Conservation (phyloP, 1,140 invertebrate species). For the Hylaeus anthracinus region DNA sequence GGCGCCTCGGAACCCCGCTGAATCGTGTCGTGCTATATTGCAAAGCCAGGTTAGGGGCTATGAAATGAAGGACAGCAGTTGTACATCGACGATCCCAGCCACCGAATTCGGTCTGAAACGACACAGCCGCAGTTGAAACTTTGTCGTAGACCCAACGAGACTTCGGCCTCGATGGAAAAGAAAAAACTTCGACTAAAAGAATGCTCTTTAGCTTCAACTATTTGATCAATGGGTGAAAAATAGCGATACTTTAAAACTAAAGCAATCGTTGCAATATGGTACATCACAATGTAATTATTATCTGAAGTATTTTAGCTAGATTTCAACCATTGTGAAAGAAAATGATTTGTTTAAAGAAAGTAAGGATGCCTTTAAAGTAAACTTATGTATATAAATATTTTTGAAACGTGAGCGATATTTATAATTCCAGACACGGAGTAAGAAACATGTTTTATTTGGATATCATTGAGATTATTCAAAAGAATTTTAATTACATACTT, state of each 20-base stretch:
- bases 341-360: too few relatives aligned
- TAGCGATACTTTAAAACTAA: neutral
- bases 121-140: conserved; percentile 34
- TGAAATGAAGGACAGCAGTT: conserved; percentile 41
- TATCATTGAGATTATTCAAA: too few relatives aligned
- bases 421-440: too few relatives aligned
- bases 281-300: too few relatives aligned
- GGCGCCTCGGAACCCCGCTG: neutral
- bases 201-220: neutral
- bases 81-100: conserved; percentile 29
- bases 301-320: too few relatives aligned
- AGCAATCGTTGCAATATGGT: too few relatives aligned
- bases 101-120: conserved; percentile 8
- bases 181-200: conserved; percentile 9
- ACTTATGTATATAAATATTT: too few relatives aligned
- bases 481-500: too few relatives aligned
- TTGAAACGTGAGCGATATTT: too few relatives aligned
- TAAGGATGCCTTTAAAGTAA: too few relatives aligned
- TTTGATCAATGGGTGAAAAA: neutral
- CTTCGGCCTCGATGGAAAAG: conserved; percentile 14
- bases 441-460: too few relatives aligned
- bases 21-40: conserved; percentile 44
- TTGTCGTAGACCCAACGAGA: conserved; percentile 19
- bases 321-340: too few relatives aligned
- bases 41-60: conserved; percentile 33